Evolutionary conservation across 2,113 vertebrate species (phyloP).

Genomic region (Zosterops borbonicus): DNA sequence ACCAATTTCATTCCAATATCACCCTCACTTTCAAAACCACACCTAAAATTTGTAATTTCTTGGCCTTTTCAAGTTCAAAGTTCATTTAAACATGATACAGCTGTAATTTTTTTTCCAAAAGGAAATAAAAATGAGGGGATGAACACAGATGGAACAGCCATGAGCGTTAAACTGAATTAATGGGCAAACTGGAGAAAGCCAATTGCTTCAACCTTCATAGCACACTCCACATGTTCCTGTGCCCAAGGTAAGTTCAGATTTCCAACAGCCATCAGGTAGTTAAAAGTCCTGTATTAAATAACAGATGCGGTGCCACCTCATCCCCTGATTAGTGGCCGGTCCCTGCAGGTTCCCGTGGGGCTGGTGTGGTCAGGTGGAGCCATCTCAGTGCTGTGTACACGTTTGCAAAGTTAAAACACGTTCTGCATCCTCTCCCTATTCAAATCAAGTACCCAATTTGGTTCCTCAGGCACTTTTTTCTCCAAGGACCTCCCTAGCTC

Average conservation of each 20-base stretch:
- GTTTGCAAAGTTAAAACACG: neutral
- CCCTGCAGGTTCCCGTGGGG: rapidly evolving
- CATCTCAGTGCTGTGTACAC: neutral
- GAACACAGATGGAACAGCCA: neutral
- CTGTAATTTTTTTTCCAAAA: neutral
- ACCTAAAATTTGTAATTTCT: neutral
- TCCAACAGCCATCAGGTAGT: neutral
- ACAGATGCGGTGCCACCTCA: neutral
- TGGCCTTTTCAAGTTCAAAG: neutral
- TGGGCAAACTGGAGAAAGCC: neutral
- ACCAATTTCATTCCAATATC: neutral
- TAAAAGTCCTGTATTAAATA: neutral
- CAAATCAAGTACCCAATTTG: neutral
- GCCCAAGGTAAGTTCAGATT: neutral
- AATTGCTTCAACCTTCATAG: neutral
- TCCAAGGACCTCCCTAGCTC: neutral
- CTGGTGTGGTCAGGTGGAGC: neutral
- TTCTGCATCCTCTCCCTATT: neutral
- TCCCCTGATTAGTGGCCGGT: neutral
- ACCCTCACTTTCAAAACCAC: neutral
- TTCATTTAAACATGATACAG: neutral
- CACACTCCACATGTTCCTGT: neutral
- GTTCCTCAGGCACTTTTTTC: neutral
- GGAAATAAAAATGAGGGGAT: neutral
- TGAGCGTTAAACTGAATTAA: neutral